phyloP scores from a whole-genome alignment of 1,140 invertebrate genomes.

The Rhynchophorus ferrugineus region DNA sequence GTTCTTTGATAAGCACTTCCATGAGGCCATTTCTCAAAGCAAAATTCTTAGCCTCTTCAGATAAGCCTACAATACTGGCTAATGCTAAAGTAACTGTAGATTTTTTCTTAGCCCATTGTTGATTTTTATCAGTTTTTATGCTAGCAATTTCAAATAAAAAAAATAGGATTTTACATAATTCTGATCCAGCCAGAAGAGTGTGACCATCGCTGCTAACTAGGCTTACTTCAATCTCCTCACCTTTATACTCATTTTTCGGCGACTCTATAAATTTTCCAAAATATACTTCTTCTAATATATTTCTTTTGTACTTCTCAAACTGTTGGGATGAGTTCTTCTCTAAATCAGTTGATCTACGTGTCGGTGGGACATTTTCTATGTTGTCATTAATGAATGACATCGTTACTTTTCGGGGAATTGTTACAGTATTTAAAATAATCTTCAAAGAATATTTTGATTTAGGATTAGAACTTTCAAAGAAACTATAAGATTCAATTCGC shows the following conservation, averaged over 20 bases:
- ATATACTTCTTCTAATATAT: slow-evolving; percentile 23
- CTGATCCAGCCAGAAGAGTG: slow-evolving; percentile 34
- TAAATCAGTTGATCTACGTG: slow-evolving; percentile 4
- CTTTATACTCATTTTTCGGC: background rate
- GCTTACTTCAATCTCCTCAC: slow-evolving; percentile 17
- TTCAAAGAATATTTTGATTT: slow-evolving; percentile 13
- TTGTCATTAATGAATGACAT: slow-evolving; percentile 12
- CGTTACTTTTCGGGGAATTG: slow-evolving; percentile 15
- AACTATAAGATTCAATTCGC: slow-evolving; percentile 20
- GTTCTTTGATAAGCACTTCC: slow-evolving; percentile 37
- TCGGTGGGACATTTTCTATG: slow-evolving; percentile 11
- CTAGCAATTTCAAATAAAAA: slow-evolving; percentile 43
- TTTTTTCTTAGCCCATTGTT: slow-evolving; percentile 36
- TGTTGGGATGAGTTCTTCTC: background rate
- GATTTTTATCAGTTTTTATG: slow-evolving; percentile 37
- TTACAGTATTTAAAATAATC: slow-evolving; percentile 23
- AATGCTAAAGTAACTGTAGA: slow-evolving; percentile 41
- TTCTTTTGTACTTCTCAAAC: slow-evolving; percentile 13
- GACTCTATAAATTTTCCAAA: slow-evolving; percentile 26
- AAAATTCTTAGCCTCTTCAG: slow-evolving; percentile 41
- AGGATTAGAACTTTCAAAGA: background rate
- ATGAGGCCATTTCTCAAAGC: slow-evolving; percentile 41
- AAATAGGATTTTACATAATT: slow-evolving; percentile 43
- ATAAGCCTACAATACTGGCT: slow-evolving; percentile 44
- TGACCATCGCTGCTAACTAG: slow-evolving; percentile 6